Conservation (phyloP, 1,140 invertebrate genomes). For the Lordiphosa mommai region DNA sequence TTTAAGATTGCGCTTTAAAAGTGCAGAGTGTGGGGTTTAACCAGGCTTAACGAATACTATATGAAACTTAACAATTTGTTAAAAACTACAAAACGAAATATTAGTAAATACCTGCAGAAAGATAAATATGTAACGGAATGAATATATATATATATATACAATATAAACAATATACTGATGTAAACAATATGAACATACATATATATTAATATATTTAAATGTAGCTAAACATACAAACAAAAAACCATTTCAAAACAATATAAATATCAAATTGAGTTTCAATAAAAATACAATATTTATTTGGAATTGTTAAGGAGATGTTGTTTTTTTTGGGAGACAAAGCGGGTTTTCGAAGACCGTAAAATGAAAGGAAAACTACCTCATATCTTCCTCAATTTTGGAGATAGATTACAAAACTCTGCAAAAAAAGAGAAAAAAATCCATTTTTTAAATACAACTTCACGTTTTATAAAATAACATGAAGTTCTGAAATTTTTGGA, state of each 20-base stretch:
- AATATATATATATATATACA: constrained; percentile 37
- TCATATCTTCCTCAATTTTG: not conserved
- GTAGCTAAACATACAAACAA: constrained; percentile 37
- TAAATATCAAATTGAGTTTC: constrained; percentile 76
- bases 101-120: constrained; percentile 34
- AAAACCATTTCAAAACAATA: constrained; percentile 41
- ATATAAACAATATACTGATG: constrained; percentile 13
- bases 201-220: constrained; percentile 58
- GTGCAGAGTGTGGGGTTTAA: constrained; percentile 50
- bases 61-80: constrained; percentile 49
- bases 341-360: not conserved
- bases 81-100: too few species aligned
- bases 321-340: too few species aligned
- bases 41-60: constrained; percentile 48
- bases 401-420: too few species aligned
- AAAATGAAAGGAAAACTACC: not conserved
- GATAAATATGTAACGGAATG: constrained; percentile 15
- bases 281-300: constrained; percentile 74
- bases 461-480: too few species aligned
- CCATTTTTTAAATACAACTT: too few species aligned
- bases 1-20: constrained; percentile 65
- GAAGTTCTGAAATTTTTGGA: too few species aligned
- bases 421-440: too few species aligned
- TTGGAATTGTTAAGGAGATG: too few species aligned
- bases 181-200: constrained; percentile 16